A percentile compares a stretch with the other conserved stretches of the same genome.
Conservation (phyloP, 1,140 invertebrate species). For the Drosophila setifemur region DNA sequence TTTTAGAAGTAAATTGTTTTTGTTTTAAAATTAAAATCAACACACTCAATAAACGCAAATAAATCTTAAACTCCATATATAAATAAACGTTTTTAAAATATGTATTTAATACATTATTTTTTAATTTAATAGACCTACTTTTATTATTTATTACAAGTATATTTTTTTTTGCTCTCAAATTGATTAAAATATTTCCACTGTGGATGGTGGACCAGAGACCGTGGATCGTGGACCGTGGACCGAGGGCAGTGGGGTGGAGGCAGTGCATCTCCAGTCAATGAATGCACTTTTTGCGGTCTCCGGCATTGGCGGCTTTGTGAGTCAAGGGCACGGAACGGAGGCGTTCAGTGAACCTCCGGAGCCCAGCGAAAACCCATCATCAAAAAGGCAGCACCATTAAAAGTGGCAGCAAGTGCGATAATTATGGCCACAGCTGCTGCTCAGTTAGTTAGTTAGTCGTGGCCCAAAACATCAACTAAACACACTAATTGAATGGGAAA, state of each 20-base stretch:
- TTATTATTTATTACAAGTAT: too few species aligned
- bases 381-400: constrained; percentile 2
- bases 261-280: constrained; percentile 15
- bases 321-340: constrained; percentile 46
- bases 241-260: background rate
- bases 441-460: constrained; percentile 22
- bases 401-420: constrained; percentile 46
- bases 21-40: too few species aligned
- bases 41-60: too few species aligned
- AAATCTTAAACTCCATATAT: too few species aligned
- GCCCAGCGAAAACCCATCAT: constrained; percentile 3
- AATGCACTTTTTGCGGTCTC: constrained; percentile 45
- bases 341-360: constrained; percentile 34
- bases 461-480: background rate
- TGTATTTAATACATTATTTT: too few species aligned
- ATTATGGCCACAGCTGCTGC: constrained; percentile 39
- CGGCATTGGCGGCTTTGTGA: constrained; percentile 59
- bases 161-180: too few species aligned
- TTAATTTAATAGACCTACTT: too few species aligned
- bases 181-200: too few species aligned
- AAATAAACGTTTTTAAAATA: too few species aligned
- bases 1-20: too few species aligned
- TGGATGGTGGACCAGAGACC: background rate
- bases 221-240: background rate
- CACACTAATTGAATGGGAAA: constrained; percentile 4